Evolutionary conservation across 2,113 vertebrate species (phyloP).

Genomic region (Solea senegalensis): DNA sequence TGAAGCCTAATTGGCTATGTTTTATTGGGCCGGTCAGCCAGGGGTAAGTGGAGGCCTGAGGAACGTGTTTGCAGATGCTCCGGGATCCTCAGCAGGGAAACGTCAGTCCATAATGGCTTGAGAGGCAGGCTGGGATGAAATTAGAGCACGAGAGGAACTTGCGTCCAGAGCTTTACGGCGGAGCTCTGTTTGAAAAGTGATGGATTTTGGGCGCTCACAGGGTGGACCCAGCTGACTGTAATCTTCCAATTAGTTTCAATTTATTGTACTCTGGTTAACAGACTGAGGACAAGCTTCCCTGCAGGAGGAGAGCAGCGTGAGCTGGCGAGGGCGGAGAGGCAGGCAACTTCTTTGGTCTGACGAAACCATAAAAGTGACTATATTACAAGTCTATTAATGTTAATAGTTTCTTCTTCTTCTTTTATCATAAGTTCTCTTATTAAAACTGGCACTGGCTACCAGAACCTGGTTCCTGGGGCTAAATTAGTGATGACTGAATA

Average conservation of each 20-base stretch:
- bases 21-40: constrained; percentile 61
- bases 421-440: too few species aligned
- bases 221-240: constrained; percentile 49
- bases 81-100: constrained; percentile 46
- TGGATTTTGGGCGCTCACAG: constrained; percentile 45
- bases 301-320: constrained; percentile 25
- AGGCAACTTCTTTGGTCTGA: constrained; percentile 11
- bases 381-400: not conserved
- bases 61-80: constrained; percentile 68
- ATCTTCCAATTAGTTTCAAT: constrained; percentile 66
- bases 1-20: constrained; percentile 66
- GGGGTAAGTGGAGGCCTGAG: constrained; percentile 62
- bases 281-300: constrained; percentile 39
- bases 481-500: too few species aligned
- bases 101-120: constrained; percentile 44
- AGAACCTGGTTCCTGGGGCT: too few species aligned
- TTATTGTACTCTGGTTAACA: constrained; percentile 60
- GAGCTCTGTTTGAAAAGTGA: constrained; percentile 42
- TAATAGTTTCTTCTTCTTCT: not conserved
- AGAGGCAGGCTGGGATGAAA: constrained; percentile 42
- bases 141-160: constrained; percentile 39
- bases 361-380: constrained; percentile 18
- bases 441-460: too few species aligned
- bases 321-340: not conserved
- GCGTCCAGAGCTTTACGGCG: constrained; percentile 24